Evolutionary conservation across 2,797 vertebrate species (phyloP).

Genomic region (Sebastes baramenuke): DNA sequence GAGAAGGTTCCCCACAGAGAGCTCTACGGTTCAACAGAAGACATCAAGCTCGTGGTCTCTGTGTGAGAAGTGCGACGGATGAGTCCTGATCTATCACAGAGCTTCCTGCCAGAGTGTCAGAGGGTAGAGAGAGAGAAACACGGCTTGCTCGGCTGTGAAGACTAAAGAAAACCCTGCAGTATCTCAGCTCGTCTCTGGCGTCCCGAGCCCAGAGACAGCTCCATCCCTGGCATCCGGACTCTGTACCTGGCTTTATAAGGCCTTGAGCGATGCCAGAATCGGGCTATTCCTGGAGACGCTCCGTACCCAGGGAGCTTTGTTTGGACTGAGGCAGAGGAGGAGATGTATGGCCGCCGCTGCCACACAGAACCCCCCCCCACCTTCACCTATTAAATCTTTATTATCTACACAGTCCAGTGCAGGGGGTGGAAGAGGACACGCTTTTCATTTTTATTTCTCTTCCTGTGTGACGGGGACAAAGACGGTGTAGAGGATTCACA

Average conservation of each 20-base stretch:
- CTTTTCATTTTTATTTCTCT: conserved; percentile 8
- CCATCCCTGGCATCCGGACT: conserved; percentile 62
- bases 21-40: not conserved
- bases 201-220: conserved; percentile 31
- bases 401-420: conserved; percentile 31
- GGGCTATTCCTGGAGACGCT: conserved; percentile 70
- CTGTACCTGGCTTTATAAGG: conserved; percentile 80
- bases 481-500: not conserved
- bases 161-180: conserved; percentile 50
- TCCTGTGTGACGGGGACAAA: conserved; percentile 1
- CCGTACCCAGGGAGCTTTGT: conserved; percentile 67
- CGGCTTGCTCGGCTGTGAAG: conserved; percentile 12
- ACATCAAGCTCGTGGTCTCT: not conserved
- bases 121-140: conserved; percentile 31
- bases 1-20: not conserved
- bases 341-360: conserved; percentile 51
- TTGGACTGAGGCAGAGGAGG: conserved; percentile 62
- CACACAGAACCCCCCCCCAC: not conserved
- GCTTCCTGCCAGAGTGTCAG: conserved; percentile 54
- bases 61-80: conserved; percentile 13
- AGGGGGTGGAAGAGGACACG: conserved; percentile 8
- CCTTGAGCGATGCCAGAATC: conserved; percentile 52
- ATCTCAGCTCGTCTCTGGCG: conserved; percentile 43
- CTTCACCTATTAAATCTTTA: conserved; percentile 61
- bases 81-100: conserved; percentile 60